Evolutionary conservation across 2,888 invertebrate species (phyloP).

Genomic region (Piscicola geometra): DNA sequence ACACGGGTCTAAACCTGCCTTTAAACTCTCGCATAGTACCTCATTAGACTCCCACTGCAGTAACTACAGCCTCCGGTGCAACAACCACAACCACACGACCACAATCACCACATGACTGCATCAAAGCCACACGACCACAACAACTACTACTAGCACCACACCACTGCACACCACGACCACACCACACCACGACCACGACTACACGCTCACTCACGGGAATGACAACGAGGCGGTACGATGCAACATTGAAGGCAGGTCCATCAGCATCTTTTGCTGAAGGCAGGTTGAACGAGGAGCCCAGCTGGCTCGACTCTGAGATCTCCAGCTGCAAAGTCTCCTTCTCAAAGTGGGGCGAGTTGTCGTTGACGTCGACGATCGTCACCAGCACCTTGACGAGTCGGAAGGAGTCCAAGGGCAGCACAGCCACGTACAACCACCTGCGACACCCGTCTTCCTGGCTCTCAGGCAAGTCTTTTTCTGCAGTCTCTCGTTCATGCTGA

Average conservation of each 20-base stretch:
- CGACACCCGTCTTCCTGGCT: no score
- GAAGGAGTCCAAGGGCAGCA: constrained; percentile 36
- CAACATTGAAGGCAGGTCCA: background rate
- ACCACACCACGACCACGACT: no score
- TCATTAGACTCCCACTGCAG: no score
- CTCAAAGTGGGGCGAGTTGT: constrained; percentile 39
- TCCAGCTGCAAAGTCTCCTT: constrained; percentile 22
- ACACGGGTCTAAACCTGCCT: no score
- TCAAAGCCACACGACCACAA: no score
- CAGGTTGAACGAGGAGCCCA: constrained; percentile 33
- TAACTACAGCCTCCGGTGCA: no score
- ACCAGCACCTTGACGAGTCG: constrained; percentile 38
- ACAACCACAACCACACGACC: background rate
- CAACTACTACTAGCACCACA: no score
- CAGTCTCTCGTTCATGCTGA: background rate
- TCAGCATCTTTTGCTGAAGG: constrained; percentile 39
- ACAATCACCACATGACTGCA: background rate
- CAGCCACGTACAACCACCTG: constrained; percentile 32
- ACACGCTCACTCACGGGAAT: background rate
- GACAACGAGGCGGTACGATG: background rate
- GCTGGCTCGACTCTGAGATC: constrained; percentile 34
- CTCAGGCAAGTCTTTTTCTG: background rate
- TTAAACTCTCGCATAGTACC: no score
- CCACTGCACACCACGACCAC: no score
- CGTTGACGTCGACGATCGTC: constrained; percentile 39